These are phyloP conservation scores for Zaprionus gabonicus DNA, from an alignment of 1,140 invertebrate genomes.

Conservation along the genomic window DNA sequence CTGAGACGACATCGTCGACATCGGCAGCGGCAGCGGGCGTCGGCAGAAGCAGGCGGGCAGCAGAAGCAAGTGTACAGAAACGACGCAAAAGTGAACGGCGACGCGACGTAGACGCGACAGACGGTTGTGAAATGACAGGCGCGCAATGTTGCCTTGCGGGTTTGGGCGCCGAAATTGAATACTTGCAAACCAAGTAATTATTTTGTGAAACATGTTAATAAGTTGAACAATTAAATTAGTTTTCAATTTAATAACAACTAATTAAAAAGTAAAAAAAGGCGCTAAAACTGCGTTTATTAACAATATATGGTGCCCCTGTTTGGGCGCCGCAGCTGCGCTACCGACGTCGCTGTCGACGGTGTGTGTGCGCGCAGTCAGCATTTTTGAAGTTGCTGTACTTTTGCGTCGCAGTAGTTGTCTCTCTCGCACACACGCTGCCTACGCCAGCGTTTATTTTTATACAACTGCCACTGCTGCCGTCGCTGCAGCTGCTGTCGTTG, in stretches of 20 bases:
- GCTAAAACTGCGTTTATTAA: background rate
- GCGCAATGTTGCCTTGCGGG: conserved; percentile 11
- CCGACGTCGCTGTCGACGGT: conserved; percentile 47
- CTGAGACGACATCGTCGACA: conserved; percentile 49
- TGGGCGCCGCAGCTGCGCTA: conserved; percentile 41
- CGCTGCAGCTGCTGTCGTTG: conserved; percentile 53
- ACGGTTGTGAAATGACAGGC: conserved; percentile 64
- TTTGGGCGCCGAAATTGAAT: background rate
- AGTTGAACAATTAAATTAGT: background rate
- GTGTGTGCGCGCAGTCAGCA: conserved; percentile 69
- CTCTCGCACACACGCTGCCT: conserved; percentile 63
- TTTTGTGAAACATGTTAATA: background rate
- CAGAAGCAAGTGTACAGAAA: conserved; percentile 68
- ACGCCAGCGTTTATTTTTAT: conserved; percentile 75
- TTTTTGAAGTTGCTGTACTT: conserved; percentile 84
- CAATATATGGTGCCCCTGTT: conserved; percentile 10
- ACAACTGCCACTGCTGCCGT: conserved; percentile 63
- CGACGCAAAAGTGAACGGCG: conserved; percentile 76
- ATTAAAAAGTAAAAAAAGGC: background rate
- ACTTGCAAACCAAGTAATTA: background rate
- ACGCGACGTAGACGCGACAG: conserved; percentile 70
- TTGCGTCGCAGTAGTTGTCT: conserved; percentile 79
- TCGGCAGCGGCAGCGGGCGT: conserved; percentile 45
- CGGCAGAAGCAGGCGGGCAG: conserved; percentile 50
- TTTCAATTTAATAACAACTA: background rate